phyloP scores from a whole-genome alignment of 2,113 vertebrate species.

The Myotis davidii region DNA sequence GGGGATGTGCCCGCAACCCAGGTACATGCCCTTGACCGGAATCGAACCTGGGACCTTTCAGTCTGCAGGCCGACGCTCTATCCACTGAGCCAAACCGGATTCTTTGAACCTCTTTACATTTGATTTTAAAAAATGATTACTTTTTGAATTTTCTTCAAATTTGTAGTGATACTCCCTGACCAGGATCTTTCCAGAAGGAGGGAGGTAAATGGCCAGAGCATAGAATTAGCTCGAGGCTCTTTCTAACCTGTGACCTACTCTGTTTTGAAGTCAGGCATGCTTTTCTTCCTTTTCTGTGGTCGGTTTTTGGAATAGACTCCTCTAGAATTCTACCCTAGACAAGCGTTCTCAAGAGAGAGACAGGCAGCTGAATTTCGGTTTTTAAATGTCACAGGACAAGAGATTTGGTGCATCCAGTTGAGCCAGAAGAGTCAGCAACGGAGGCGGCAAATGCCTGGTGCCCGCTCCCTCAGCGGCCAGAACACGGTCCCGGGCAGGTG shows the following conservation, averaged over 20 bases:
- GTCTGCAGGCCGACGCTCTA: too few species aligned
- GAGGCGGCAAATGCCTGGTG: neutral
- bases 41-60: too few species aligned
- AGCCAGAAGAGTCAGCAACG: neutral
- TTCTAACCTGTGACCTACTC: neutral
- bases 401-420: neutral
- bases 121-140: neutral
- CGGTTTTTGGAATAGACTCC: neutral
- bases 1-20: too few species aligned
- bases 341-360: constrained; percentile 20
- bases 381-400: constrained; percentile 35
- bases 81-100: too few species aligned
- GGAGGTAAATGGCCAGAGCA: neutral
- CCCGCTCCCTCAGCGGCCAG: neutral
- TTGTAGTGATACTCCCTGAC: neutral
- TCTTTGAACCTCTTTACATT: neutral
- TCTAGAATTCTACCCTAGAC: constrained; percentile 3
- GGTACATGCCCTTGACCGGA: too few species aligned
- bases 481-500: neutral
- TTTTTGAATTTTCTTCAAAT: constrained; percentile 1
- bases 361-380: constrained; percentile 34
- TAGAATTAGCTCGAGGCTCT: neutral
- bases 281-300: neutral
- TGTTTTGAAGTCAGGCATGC: neutral
- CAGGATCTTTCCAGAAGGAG: neutral